phyloP scores from a whole-genome alignment of 2,797 vertebrate genomes.

The Micropoecilia bifurca region DNA sequence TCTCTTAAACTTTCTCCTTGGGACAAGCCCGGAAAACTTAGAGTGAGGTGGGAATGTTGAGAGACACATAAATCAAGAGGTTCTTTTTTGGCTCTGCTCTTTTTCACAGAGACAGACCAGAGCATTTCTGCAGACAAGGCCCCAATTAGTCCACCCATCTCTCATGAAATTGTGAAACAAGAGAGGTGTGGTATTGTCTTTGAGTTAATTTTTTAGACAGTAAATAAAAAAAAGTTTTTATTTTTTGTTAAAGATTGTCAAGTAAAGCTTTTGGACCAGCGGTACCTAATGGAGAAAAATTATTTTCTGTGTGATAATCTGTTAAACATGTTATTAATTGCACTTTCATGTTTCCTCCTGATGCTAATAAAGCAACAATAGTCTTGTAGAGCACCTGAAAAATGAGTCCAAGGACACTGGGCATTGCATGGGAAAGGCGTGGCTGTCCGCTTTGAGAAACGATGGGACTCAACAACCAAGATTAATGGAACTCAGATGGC shows the following conservation, averaged over 20 bases:
- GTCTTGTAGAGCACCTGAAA: constrained; percentile 84
- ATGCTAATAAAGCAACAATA: constrained; percentile 83
- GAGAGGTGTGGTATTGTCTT: neutral
- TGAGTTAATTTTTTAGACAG: neutral
- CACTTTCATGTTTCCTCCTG: constrained; percentile 72
- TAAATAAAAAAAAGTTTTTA: neutral
- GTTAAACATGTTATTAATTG: constrained; percentile 77
- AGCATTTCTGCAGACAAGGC: neutral
- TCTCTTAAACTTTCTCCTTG: neutral
- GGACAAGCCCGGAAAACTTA: neutral
- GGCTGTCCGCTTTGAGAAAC: constrained; percentile 84
- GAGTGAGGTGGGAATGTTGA: neutral
- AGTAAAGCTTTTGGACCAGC: neutral
- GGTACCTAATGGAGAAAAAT: constrained; percentile 15
- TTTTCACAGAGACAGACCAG: neutral
- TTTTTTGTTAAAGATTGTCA: neutral
- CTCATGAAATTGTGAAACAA: neutral
- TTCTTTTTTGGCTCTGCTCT: neutral
- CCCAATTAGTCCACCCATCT: neutral
- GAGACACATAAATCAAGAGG: neutral
- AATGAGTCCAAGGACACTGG: constrained; percentile 87
- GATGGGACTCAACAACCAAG: constrained; percentile 91
- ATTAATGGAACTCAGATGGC: constrained; percentile 99
- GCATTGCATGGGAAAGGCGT: constrained; percentile 82
- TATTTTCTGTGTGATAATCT: constrained; percentile 45